Evolutionary conservation across 1,140 invertebrate species (phyloP).

Genomic region (Cotesia vestalis): DNA sequence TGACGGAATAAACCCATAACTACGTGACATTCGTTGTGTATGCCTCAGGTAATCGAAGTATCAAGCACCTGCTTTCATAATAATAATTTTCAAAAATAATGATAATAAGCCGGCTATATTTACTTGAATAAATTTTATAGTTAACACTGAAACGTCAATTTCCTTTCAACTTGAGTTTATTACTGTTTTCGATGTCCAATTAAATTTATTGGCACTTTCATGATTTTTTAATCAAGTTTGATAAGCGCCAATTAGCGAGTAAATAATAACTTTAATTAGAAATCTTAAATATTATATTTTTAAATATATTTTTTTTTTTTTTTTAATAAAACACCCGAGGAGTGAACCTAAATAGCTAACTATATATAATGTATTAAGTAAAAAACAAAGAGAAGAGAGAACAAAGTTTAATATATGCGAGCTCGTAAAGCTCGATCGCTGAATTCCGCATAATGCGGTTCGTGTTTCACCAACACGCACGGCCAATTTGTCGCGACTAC

Average conservation of each 20-base stretch:
- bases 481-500: slow-evolving; percentile 55
- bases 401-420: slow-evolving; percentile 43
- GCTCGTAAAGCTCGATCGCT: slow-evolving; percentile 47
- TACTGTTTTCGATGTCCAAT: too few relatives aligned
- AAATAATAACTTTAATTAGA: too few relatives aligned
- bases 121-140: neutral
- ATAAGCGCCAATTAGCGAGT: too few relatives aligned
- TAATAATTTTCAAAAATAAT: neutral
- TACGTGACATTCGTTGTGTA: slow-evolving; percentile 23
- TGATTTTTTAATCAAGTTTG: too few relatives aligned
- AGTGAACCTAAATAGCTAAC: neutral
- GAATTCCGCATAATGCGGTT: slow-evolving; percentile 54
- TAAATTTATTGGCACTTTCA: too few relatives aligned
- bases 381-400: slow-evolving; percentile 18
- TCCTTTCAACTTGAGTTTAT: too few relatives aligned
- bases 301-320: too few relatives aligned
- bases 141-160: too few relatives aligned
- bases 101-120: neutral
- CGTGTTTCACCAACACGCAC: slow-evolving; percentile 52
- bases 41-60: neutral
- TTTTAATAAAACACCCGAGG: too few relatives aligned
- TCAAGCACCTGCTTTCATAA: slow-evolving; percentile 12
- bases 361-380: slow-evolving; percentile 2
- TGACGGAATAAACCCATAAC: slow-evolving; percentile 32
- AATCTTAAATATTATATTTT: too few relatives aligned